phyloP scores from a whole-genome alignment of 1,140 invertebrate species.

The Drosophila rhopaloa region DNA sequence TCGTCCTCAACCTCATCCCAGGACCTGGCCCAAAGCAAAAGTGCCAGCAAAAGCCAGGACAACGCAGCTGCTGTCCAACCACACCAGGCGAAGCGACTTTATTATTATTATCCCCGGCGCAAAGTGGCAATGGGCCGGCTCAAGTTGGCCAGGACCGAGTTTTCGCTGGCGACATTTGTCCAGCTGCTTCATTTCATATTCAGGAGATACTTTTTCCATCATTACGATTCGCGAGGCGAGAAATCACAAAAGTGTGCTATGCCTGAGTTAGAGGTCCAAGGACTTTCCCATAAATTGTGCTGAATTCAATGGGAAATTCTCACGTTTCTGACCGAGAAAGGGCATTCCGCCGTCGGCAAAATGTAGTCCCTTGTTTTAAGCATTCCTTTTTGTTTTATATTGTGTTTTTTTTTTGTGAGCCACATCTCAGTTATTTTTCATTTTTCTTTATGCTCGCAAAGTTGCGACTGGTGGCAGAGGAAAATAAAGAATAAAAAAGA shows the following conservation, averaged over 20 bases:
- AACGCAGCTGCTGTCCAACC: slow-evolving; percentile 54
- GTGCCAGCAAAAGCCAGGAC: slow-evolving; percentile 12
- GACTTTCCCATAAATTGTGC: slow-evolving; percentile 11
- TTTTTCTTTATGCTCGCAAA: slow-evolving; percentile 58
- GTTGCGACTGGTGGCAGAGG: slow-evolving; percentile 40
- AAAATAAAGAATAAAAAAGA: slow-evolving; percentile 13
- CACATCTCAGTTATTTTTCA: slow-evolving; percentile 50
- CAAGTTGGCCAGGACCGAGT: slow-evolving; percentile 17
- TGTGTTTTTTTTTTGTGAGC: slow-evolving; percentile 23
- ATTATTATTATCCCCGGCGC: slow-evolving; percentile 76
- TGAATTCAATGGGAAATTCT: background rate
- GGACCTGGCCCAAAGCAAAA: slow-evolving; percentile 16
- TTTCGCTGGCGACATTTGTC: slow-evolving; percentile 62
- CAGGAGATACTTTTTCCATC: slow-evolving; percentile 72
- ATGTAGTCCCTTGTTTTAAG: slow-evolving; percentile 17
- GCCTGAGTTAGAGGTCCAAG: slow-evolving; percentile 2
- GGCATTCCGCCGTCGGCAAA: slow-evolving; percentile 17
- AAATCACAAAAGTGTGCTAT: slow-evolving; percentile 59
- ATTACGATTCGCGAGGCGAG: slow-evolving; percentile 57
- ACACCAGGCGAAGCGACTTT: slow-evolving; percentile 67
- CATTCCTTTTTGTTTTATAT: slow-evolving; percentile 5
- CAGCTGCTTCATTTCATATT: slow-evolving; percentile 82
- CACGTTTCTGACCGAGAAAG: slow-evolving; percentile 5
- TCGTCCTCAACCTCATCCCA: background rate
- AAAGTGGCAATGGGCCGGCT: slow-evolving; percentile 64